Evolutionary conservation across 2,888 invertebrate genomes (phyloP).

Genomic region (Eristalinus aeneus): DNA sequence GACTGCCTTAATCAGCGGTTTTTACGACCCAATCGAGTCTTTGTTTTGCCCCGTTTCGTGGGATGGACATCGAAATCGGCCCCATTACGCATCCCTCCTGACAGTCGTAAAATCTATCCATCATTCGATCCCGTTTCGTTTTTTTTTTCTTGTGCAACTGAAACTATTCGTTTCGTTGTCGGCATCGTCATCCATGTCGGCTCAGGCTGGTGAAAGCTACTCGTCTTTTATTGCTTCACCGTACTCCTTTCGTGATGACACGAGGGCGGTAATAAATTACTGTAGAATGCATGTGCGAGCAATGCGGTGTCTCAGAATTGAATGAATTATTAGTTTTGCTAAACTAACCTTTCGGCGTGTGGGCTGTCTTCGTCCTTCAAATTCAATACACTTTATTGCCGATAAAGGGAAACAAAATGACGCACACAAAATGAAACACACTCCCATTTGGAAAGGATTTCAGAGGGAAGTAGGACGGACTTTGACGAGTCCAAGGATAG

Average conservation of each 20-base stretch:
- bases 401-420: background rate
- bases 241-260: background rate
- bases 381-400: constrained; percentile 1
- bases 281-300: background rate
- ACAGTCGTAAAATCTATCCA: background rate
- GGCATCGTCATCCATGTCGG: no score
- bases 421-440: no score
- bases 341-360: background rate
- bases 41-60: background rate
- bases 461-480: no score
- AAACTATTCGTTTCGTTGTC: constrained; percentile 1
- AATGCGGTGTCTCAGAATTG: constrained; percentile 6
- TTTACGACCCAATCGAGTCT: background rate
- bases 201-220: no score
- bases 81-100: constrained; percentile 1
- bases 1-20: background rate
- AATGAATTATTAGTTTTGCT: constrained; percentile 19
- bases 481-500: no score
- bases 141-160: background rate
- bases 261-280: constrained; percentile 3
- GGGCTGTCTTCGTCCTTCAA: background rate
- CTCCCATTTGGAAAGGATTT: no score
- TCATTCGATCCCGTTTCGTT: background rate
- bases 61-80: background rate
- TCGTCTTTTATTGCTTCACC: background rate